These are phyloP conservation scores for Cacatua alba DNA, from an alignment of 2,113 vertebrate genomes.

Conservation along the genomic window DNA sequence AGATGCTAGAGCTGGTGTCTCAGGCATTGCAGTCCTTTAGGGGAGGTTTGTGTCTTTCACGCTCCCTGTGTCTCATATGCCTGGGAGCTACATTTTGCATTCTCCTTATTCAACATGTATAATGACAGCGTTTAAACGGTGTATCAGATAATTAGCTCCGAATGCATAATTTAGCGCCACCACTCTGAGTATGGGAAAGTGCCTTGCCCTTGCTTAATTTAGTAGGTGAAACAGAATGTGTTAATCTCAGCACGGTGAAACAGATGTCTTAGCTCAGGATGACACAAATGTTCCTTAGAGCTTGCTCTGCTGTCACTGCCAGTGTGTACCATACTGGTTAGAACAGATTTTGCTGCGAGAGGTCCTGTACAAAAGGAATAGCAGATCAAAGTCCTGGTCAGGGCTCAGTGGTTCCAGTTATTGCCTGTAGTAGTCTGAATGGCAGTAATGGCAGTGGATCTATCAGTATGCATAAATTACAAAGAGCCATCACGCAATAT, in stretches of 20 bases:
- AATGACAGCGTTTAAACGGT: not conserved
- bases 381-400: not conserved
- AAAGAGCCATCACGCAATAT: not conserved
- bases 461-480: not conserved
- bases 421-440: not conserved
- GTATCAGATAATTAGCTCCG: not conserved
- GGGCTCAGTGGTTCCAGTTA: not conserved
- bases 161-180: conserved; percentile 1
- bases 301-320: not conserved
- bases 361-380: not conserved
- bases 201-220: not conserved
- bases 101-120: not conserved
- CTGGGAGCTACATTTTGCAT: conserved; percentile 13
- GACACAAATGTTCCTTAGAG: not conserved
- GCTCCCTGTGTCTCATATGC: not conserved
- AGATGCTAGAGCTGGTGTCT: not conserved
- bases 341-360: not conserved
- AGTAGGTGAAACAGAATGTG: not conserved
- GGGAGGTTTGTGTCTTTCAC: not conserved
- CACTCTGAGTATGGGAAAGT: not conserved
- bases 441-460: not conserved
- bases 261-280: not conserved
- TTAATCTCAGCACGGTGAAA: not conserved
- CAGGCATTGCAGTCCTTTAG: not conserved
- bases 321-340: not conserved